phyloP scores from a whole-genome alignment of 2,797 vertebrate species.

The Coregonus suidteri region DNA sequence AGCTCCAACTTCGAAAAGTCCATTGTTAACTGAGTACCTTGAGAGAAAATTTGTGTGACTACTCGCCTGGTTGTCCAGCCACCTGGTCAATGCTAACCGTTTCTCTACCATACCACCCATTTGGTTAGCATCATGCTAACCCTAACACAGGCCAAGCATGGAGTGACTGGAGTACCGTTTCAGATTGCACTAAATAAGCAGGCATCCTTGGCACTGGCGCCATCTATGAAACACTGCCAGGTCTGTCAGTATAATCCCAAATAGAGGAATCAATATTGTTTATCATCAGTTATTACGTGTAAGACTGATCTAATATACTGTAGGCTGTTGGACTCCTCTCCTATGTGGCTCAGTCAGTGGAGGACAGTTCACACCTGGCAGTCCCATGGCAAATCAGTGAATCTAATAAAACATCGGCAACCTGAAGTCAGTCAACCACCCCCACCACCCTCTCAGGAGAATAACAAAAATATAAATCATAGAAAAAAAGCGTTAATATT shows the following conservation, averaged over 20 bases:
- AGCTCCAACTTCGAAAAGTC: not conserved
- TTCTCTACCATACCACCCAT: not conserved
- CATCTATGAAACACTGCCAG: not conserved
- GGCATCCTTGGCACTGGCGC: not conserved
- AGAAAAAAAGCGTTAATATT: slow-evolving; percentile 28
- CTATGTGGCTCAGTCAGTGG: slow-evolving; percentile 31
- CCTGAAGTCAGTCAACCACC: slow-evolving; percentile 13
- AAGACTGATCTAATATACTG: not conserved
- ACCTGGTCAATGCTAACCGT: not conserved
- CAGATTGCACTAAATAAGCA: not conserved
- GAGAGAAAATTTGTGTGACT: not conserved
- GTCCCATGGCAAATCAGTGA: slow-evolving; percentile 60
- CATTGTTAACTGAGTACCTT: not conserved
- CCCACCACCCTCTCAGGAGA: slow-evolving; percentile 22
- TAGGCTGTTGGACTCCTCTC: not conserved
- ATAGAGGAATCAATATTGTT: not conserved
- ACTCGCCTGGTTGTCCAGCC: not conserved
- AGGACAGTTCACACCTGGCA: slow-evolving; percentile 57
- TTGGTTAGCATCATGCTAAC: not conserved
- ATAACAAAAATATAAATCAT: slow-evolving; percentile 28
- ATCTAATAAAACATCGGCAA: slow-evolving; percentile 8
- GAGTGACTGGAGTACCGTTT: not conserved
- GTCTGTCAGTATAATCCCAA: not conserved
- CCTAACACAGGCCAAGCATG: not conserved
- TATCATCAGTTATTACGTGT: not conserved